Conservation (phyloP, 1,140 invertebrate species). For the Drosophila kikkawai region DNA sequence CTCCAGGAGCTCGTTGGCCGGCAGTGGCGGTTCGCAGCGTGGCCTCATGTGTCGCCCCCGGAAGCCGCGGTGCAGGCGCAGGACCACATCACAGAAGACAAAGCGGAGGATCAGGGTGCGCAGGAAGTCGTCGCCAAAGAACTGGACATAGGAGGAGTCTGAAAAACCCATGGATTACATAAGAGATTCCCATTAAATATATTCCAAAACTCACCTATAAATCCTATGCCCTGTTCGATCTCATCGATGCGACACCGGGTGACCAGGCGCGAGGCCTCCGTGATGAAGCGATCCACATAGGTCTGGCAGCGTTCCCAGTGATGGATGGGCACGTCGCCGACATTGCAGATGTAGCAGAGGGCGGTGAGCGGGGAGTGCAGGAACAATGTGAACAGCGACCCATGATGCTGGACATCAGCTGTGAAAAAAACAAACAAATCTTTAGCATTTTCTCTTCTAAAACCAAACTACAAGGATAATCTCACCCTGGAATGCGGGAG, state of each 20-base stretch:
- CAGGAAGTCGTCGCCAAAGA: constrained; percentile 97
- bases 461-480: background rate
- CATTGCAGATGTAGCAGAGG: constrained; percentile 96
- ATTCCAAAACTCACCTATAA: constrained; percentile 68
- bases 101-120: constrained; percentile 94
- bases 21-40: constrained; percentile 93
- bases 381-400: constrained; percentile 97
- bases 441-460: background rate
- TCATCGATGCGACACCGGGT: constrained; percentile 93
- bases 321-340: constrained; percentile 93
- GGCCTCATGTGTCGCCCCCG: constrained; percentile 93
- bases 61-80: constrained; percentile 93
- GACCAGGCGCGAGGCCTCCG: constrained; percentile 94
- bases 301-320: constrained; percentile 96
- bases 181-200: background rate
- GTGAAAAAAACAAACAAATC: background rate
- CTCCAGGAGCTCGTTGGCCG: constrained; percentile 95
- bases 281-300: constrained; percentile 95
- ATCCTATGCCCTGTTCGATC: constrained; percentile 85
- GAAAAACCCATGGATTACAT: constrained; percentile 38
- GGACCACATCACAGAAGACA: constrained; percentile 96
- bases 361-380: constrained; percentile 97
- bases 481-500: constrained; percentile 92
- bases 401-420: constrained; percentile 95
- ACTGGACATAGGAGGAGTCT: constrained; percentile 93